Percentiles rank a stretch among this genome's conserved stretches.
phyloP scores from a whole-genome alignment of 2,113 vertebrate genomes.

The Enhydra lutris region DNA sequence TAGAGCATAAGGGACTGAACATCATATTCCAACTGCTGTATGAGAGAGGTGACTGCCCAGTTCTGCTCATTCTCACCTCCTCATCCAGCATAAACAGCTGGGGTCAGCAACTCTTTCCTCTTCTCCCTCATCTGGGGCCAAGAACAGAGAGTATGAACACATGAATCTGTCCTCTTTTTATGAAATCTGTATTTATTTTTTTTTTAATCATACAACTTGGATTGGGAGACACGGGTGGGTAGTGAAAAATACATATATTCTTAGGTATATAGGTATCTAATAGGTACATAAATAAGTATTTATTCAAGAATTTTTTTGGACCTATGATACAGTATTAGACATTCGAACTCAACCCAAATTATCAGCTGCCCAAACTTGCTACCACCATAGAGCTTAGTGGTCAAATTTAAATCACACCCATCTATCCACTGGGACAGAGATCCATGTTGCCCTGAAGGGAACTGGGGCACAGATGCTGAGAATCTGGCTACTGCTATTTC shows the following conservation, averaged over 20 bases:
- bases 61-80: background rate
- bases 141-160: background rate
- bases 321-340: background rate
- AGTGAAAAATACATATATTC: background rate
- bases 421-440: background rate
- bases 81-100: background rate
- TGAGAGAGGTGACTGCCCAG: background rate
- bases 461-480: background rate
- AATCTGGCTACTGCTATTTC: background rate
- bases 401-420: background rate
- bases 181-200: background rate
- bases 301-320: background rate
- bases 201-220: background rate
- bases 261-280: no score
- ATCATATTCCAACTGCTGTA: background rate
- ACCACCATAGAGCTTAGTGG: background rate
- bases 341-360: background rate
- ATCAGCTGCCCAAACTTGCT: background rate
- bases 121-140: background rate
- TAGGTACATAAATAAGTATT: background rate
- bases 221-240: background rate
- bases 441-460: background rate
- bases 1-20: background rate
- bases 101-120: background rate
- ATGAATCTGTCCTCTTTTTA: background rate